Conservation (phyloP, 2,797 vertebrate species). For the Pseudomugil gertrudae region DNA sequence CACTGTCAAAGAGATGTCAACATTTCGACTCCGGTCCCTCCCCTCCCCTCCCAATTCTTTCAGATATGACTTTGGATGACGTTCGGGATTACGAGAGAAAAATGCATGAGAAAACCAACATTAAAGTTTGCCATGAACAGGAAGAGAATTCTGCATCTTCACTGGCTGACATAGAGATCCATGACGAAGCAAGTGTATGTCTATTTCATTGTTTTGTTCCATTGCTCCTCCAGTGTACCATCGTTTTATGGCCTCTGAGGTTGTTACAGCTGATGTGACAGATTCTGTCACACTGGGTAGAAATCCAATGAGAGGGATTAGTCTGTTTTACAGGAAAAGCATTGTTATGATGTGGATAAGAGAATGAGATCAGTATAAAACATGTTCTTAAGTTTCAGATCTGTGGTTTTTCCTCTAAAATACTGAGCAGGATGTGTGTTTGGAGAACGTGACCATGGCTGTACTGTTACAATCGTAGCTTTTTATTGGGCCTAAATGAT, state of each 20-base stretch:
- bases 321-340: background rate
- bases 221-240: slow-evolving; percentile 60
- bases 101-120: slow-evolving; percentile 99
- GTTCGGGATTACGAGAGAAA: slow-evolving; percentile 97
- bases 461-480: no score
- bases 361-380: background rate
- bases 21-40: slow-evolving; percentile 74
- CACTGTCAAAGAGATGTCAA: slow-evolving; percentile 80
- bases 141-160: slow-evolving; percentile 86
- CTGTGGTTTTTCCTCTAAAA: background rate
- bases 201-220: slow-evolving; percentile 73
- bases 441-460: background rate
- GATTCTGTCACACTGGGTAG: background rate
- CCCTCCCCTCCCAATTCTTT: slow-evolving; percentile 81
- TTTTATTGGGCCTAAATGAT: no score
- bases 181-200: slow-evolving; percentile 94
- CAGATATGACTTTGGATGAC: slow-evolving; percentile 99
- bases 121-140: slow-evolving; percentile 97
- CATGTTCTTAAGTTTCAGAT: background rate
- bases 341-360: background rate
- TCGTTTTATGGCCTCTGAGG: slow-evolving; percentile 19
- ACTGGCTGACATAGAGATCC: slow-evolving; percentile 95
- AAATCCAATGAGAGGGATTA: background rate
- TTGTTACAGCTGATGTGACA: slow-evolving; percentile 4
- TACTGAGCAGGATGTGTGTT: slow-evolving; percentile 8